Conservation (phyloP, 1,140 invertebrate genomes). For the Polypedilum vanderplanki region DNA sequence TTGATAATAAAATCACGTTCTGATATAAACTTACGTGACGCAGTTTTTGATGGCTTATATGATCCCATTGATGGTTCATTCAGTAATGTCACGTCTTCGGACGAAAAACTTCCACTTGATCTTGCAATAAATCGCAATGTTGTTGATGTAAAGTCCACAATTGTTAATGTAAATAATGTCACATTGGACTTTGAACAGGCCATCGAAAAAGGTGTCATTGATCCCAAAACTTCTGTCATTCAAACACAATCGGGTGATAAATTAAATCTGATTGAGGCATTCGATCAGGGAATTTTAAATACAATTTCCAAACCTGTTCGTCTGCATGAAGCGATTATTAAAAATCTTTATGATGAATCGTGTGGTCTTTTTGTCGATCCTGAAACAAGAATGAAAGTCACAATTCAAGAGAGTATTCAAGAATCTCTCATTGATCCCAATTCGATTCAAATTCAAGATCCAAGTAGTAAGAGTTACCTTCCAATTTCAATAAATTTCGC, state of each 20-base stretch:
- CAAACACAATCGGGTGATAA: neutral
- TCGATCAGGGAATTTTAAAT: constrained; percentile 20
- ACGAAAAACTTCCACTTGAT: constrained; percentile 58
- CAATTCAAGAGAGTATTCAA: constrained; percentile 66
- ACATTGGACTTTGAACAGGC: constrained; percentile 16
- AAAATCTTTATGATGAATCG: constrained; percentile 18
- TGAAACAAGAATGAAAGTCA: constrained; percentile 39
- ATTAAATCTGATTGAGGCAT: neutral
- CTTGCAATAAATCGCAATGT: constrained; percentile 47
- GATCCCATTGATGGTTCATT: constrained; percentile 65
- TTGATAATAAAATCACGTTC: constrained; percentile 73
- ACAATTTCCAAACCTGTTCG: constrained; percentile 26
- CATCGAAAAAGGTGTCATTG: constrained; percentile 52
- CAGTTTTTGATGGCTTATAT: constrained; percentile 78
- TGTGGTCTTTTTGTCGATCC: constrained; percentile 31
- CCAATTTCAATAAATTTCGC: constrained; percentile 39
- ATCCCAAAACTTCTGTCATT: constrained; percentile 44
- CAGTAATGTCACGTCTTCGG: constrained; percentile 55
- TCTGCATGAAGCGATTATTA: constrained; percentile 16
- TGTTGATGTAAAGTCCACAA: neutral
- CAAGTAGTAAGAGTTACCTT: neutral
- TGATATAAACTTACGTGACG: constrained; percentile 76
- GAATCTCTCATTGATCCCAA: constrained; percentile 62
- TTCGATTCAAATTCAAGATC: constrained; percentile 26
- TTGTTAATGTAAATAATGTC: constrained; percentile 6